Evolutionary conservation across 1,140 invertebrate genomes (phyloP), one percentile per base, ranked within the genome.

Genomic region (Megathymus violae): DNA sequence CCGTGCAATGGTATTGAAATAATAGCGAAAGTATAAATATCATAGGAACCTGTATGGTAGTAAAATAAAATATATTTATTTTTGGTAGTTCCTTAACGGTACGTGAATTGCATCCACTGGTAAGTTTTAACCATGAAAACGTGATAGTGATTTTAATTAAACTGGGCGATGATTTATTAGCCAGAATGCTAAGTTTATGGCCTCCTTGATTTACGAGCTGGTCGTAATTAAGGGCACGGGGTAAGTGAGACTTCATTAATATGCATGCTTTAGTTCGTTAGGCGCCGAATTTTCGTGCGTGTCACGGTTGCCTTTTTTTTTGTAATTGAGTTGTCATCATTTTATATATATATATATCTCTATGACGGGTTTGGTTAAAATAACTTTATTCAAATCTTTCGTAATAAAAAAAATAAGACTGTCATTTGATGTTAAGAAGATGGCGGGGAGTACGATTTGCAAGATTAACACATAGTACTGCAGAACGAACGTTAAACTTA

Each of bases 121-220:
- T 31, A 48, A n/a, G n/a, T n/a, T 31, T 48, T n/a, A n/a, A 22
- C 19, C 19, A 25, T 25, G 22, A 50, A 34, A 50, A 50, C 17
- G 15, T 22, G 46, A 50, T 34, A 50, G 43, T 46, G 17, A 13
- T 11, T 64, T 41, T 64, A 68, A 64, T 64, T 40, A 31, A 65
- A 66, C 66, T 41, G 41, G 48, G 54, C 51, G 48, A 46, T 63
- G 52, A 62, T 64, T 64, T 64, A 63, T 64, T 43, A 22, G 27
- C n/a, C 44, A 34, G 58, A 44, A 62, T 58, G 2, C 22, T 54
- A 40, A 67, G 56, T 67, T 63, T 63, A 64, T 56, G 44, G 27
- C 14, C 34, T 44, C 36, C 63, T 44, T 64, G 64, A 71, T 71
- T 71, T 65, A 68, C 65, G 66, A 50, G 27, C 17, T 16, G 25